Percentiles rank a stretch among this genome's conserved stretches.
phyloP scores from a whole-genome alignment of 2,113 vertebrate genomes.

The Spea multiplicata region DNA sequence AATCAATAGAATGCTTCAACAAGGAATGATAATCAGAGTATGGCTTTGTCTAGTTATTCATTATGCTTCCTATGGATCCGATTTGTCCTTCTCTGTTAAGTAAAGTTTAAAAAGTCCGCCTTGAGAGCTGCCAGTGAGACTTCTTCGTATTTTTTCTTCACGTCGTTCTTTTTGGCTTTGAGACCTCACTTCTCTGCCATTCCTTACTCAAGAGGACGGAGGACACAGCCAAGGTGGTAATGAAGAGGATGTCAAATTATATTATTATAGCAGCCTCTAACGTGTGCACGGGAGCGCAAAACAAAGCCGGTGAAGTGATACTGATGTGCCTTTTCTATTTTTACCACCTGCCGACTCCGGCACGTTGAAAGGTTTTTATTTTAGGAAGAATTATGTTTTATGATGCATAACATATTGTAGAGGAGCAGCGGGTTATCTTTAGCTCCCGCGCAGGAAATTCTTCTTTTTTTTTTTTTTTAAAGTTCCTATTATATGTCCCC shows the following conservation, averaged over 20 bases:
- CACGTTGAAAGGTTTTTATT: slow-evolving; percentile 35
- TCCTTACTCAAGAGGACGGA: slow-evolving; percentile 20
- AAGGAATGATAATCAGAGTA: no score
- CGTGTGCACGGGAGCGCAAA: slow-evolving; percentile 34
- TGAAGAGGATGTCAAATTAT: slow-evolving; percentile 47
- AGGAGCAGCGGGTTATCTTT: slow-evolving; percentile 38
- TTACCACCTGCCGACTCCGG: slow-evolving; percentile 41
- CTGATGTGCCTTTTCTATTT: slow-evolving; percentile 45
- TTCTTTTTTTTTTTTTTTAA: slow-evolving; percentile 4
- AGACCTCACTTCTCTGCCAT: slow-evolving; percentile 22
- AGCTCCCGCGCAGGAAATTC: slow-evolving; percentile 21
- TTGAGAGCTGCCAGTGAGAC: no score
- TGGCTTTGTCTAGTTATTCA: no score
- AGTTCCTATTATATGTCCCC: not conserved
- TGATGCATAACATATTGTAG: slow-evolving; percentile 41
- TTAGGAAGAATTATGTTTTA: slow-evolving; percentile 36
- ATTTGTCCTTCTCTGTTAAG: no score
- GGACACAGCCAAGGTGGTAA: slow-evolving; percentile 41
- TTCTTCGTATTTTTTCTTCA: not conserved
- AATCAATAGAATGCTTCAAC: no score
- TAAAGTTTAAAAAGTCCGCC: no score
- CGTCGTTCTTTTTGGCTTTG: not conserved
- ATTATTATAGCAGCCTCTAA: slow-evolving; percentile 35
- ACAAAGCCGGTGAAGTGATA: slow-evolving; percentile 27
- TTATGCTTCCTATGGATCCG: no score